Conservation (phyloP, 92 coral and sea anemone species). For the Scolanthus callimorphus region DNA sequence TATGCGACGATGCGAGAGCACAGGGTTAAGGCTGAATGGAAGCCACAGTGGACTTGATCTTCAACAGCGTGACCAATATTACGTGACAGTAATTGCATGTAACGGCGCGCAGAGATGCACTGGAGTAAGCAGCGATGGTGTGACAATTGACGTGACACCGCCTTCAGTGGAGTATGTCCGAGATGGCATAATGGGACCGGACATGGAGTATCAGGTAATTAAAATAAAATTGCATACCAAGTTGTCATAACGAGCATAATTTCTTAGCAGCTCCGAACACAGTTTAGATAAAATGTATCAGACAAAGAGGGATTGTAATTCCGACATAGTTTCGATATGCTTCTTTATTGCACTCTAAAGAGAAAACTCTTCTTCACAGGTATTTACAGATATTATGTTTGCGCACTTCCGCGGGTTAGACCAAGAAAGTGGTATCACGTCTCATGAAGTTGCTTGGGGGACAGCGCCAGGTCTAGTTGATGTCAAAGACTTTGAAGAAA, state of each 20-base stretch:
- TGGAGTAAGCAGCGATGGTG: slow-evolving; percentile 72
- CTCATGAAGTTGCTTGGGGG: slow-evolving; percentile 71
- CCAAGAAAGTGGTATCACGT: slow-evolving; percentile 51
- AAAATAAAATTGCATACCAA: too few species aligned
- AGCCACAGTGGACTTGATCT: slow-evolving; percentile 58
- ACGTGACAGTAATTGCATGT: slow-evolving; percentile 77
- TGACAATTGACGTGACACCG: slow-evolving; percentile 70
- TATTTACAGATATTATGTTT: slow-evolving; percentile 50
- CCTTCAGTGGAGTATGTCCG: slow-evolving; percentile 69
- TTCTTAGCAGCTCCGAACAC: too few species aligned
- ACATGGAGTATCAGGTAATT: slow-evolving; percentile 85
- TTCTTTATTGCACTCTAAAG: too few species aligned
- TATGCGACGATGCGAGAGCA: slow-evolving; percentile 70
- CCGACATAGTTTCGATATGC: too few species aligned
- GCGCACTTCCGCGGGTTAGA: slow-evolving; percentile 60
- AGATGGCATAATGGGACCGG: slow-evolving; percentile 91
- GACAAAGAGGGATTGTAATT: too few species aligned
- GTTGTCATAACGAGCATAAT: too few species aligned
- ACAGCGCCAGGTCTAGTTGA: slow-evolving; percentile 39
- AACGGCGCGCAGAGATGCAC: slow-evolving; percentile 83
- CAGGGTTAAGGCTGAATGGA: slow-evolving; percentile 69
- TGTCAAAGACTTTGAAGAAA: slow-evolving; percentile 57
- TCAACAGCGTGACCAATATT: slow-evolving; percentile 61
- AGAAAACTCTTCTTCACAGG: slow-evolving; percentile 34
- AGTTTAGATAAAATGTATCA: too few species aligned